phyloP scores from a whole-genome alignment of 64 coral and sea anemone species.

The Actinia tenebrosa region DNA sequence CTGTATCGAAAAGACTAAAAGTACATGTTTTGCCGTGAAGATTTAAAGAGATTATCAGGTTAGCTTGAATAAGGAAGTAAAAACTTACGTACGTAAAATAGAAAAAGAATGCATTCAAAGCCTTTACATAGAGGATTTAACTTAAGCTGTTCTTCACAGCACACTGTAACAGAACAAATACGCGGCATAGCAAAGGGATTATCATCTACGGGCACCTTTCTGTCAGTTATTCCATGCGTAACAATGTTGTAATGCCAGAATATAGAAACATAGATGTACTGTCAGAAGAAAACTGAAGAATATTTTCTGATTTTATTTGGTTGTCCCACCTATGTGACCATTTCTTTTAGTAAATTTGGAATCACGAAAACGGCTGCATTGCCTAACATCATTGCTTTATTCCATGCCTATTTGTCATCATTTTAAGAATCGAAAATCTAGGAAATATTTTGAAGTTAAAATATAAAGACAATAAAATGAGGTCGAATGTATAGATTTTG shows the following conservation, averaged over 20 bases:
- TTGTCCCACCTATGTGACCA: not conserved
- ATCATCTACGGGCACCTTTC: not conserved
- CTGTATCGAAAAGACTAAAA: not conserved
- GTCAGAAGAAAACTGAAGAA: not conserved
- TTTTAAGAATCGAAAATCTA: not conserved
- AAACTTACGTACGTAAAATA: not conserved
- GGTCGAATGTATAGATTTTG: not conserved
- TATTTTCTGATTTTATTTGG: not conserved
- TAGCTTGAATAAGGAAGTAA: not conserved
- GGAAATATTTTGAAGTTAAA: not conserved
- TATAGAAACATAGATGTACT: not conserved
- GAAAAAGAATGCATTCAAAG: constrained; percentile 7
- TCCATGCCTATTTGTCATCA: not conserved
- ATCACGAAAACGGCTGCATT: not conserved
- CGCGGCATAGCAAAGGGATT: constrained; percentile 13
- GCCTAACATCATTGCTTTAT: not conserved
- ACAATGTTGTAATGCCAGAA: not conserved
- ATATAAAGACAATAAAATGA: not conserved
- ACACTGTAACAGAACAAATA: constrained; percentile 17
- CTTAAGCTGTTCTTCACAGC: constrained; percentile 1
- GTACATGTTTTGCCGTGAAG: not conserved
- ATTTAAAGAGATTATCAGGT: constrained; percentile 10
- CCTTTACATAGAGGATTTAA: constrained; percentile 9
- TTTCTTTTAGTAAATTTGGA: not conserved
- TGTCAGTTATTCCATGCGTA: not conserved